Percentiles rank a stretch among this genome's conserved stretches.
phyloP scores from a whole-genome alignment of 2,888 invertebrate genomes.

The Molanna angustata region DNA sequence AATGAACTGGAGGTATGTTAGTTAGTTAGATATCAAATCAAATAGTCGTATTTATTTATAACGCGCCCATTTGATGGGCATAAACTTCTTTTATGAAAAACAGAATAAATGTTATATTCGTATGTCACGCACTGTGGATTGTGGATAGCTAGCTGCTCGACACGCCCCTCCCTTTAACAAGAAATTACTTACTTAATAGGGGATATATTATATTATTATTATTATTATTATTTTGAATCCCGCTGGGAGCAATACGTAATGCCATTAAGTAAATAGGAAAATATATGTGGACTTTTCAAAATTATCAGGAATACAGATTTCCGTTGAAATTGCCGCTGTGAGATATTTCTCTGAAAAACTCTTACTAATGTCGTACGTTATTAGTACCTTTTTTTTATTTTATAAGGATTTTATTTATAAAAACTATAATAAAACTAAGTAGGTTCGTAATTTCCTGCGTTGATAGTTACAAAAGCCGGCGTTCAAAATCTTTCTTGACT shows the following conservation, averaged over 20 bases:
- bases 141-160: too few species aligned
- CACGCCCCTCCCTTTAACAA: too few species aligned
- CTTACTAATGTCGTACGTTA: too few species aligned
- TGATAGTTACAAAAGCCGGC: too few species aligned
- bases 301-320: conserved; percentile 15
- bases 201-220: conserved; percentile 18
- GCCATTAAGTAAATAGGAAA: conserved; percentile 31
- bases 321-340: conserved; percentile 1
- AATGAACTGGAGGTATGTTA: conserved; percentile 26
- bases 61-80: conserved; percentile 31
- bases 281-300: conserved; percentile 20
- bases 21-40: conserved; percentile 31
- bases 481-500: too few species aligned
- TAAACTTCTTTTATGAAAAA: conserved; percentile 30
- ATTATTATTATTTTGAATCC: conserved; percentile 11
- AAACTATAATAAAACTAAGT: too few species aligned
- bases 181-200: conserved; percentile 29
- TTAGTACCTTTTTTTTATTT: too few species aligned
- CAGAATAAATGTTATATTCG: conserved; percentile 31
- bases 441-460: too few species aligned
- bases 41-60: conserved; percentile 32
- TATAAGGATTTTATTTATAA: too few species aligned
- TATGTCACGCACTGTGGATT: conserved; percentile 26
- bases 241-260: conserved; percentile 31
- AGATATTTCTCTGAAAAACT: too few species aligned